Percentiles rank a stretch among this genome's conserved stretches.
phyloP scores from a whole-genome alignment of 2,113 vertebrate species.

The Urocolius indicus region DNA sequence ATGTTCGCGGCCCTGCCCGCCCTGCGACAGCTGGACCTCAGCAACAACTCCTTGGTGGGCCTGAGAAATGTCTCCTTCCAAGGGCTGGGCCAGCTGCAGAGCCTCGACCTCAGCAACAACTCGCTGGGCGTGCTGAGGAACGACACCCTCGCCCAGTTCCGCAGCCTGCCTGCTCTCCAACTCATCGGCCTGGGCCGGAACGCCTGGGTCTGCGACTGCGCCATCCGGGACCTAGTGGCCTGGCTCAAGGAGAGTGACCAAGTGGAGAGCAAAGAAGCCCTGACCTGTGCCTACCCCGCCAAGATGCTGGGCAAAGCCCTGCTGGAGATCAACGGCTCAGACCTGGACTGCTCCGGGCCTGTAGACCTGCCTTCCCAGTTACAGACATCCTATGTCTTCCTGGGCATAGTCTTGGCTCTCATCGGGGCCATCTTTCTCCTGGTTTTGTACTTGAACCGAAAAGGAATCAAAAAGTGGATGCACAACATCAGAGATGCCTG shows the following conservation, averaged over 20 bases:
- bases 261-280: constrained; percentile 69
- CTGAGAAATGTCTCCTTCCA: constrained; percentile 79
- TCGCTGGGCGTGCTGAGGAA: constrained; percentile 79
- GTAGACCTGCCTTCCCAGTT: constrained; percentile 81
- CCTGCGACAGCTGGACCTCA: constrained; percentile 84
- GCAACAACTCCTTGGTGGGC: constrained; percentile 87
- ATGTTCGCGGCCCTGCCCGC: constrained; percentile 70
- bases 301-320: constrained; percentile 74
- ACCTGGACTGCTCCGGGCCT: constrained; percentile 77
- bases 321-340: constrained; percentile 73
- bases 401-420: constrained; percentile 94
- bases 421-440: constrained; percentile 97
- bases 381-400: constrained; percentile 95
- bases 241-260: constrained; percentile 87
- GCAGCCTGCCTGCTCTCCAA: constrained; percentile 62
- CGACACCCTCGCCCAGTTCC: constrained; percentile 75
- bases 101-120: constrained; percentile 89
- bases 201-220: constrained; percentile 90
- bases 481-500: constrained; percentile 97
- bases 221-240: constrained; percentile 78
- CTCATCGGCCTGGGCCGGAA: constrained; percentile 80
- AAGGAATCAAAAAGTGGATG: constrained; percentile 98
- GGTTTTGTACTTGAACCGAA: constrained; percentile 97
- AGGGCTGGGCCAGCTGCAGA: constrained; percentile 69
- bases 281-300: constrained; percentile 83